Conservation (phyloP, 2,797 vertebrate genomes). For the Strix occidentalis region DNA sequence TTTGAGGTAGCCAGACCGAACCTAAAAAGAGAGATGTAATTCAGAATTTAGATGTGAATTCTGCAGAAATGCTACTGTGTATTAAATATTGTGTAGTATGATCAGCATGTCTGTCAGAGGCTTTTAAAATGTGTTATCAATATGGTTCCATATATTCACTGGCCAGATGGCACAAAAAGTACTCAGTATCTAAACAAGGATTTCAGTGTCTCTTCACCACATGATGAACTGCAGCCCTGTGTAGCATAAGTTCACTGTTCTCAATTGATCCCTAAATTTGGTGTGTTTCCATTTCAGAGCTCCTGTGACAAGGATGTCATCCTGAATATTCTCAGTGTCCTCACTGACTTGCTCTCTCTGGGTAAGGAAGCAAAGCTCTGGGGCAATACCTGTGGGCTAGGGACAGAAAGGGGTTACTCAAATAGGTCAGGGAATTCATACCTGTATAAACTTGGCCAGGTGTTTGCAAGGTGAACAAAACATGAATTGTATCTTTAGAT, state of each 20-base stretch:
- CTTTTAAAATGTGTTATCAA: not conserved
- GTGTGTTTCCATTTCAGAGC: constrained; percentile 76
- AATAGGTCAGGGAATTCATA: not conserved
- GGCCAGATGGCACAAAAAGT: not conserved
- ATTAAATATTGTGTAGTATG: not conserved
- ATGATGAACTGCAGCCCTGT: not conserved
- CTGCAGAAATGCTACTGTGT: not conserved
- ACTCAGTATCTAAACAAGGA: not conserved
- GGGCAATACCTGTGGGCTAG: not conserved
- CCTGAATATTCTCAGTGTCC: constrained; percentile 82
- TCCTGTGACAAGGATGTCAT: constrained; percentile 81
- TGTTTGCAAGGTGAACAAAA: not conserved
- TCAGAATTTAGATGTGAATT: not conserved
- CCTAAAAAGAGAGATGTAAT: not conserved
- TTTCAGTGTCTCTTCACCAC: not conserved
- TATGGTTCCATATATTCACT: not conserved
- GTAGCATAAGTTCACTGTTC: not conserved
- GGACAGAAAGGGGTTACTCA: not conserved
- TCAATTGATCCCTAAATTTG: not conserved
- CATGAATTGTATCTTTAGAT: not conserved
- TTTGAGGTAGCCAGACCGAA: not conserved
- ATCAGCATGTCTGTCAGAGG: not conserved
- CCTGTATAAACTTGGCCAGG: not conserved
- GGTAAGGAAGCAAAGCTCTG: constrained; percentile 77
- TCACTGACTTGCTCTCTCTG: constrained; percentile 87